phyloP scores from a whole-genome alignment of 2,113 vertebrate species.

The Thryonomys swinderianus region DNA sequence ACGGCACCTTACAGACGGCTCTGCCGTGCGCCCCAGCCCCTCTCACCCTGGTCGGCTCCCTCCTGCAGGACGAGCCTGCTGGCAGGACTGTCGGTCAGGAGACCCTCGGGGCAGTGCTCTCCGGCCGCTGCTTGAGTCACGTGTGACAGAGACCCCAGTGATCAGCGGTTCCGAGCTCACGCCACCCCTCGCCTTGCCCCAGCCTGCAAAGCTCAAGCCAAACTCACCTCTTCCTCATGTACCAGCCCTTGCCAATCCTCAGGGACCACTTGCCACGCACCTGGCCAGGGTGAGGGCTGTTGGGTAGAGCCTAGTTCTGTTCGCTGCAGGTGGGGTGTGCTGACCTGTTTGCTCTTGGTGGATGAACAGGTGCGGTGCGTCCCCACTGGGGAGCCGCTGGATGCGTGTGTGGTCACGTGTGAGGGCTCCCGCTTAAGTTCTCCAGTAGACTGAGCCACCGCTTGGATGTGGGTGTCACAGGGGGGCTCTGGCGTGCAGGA shows the following conservation, averaged over 20 bases:
- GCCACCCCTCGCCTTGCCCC: slow-evolving; percentile 56
- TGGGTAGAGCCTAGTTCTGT: slow-evolving; percentile 64
- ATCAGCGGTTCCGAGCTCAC: slow-evolving; percentile 15
- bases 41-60: background rate
- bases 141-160: slow-evolving; percentile 6
- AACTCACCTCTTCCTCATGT: slow-evolving; percentile 49
- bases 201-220: slow-evolving; percentile 64
- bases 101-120: background rate
- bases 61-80: slow-evolving; percentile 52
- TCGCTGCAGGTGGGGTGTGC: slow-evolving; percentile 59
- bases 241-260: slow-evolving; percentile 77
- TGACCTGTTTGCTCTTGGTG: slow-evolving; percentile 58
- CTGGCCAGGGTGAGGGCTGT: slow-evolving; percentile 55
- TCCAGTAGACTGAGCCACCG: background rate
- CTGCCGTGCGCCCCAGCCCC: slow-evolving; percentile 54
- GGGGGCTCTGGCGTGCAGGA: slow-evolving; percentile 44
- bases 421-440: slow-evolving; percentile 17
- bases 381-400: background rate
- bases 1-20: slow-evolving; percentile 76
- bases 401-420: background rate
- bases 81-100: slow-evolving; percentile 12
- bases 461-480: background rate
- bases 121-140: slow-evolving; percentile 49
- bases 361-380: background rate
- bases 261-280: slow-evolving; percentile 75